These are phyloP conservation scores for Sycophila sp. DNA, from an alignment of 1,140 invertebrate genomes.

Conservation along the genomic window DNA sequence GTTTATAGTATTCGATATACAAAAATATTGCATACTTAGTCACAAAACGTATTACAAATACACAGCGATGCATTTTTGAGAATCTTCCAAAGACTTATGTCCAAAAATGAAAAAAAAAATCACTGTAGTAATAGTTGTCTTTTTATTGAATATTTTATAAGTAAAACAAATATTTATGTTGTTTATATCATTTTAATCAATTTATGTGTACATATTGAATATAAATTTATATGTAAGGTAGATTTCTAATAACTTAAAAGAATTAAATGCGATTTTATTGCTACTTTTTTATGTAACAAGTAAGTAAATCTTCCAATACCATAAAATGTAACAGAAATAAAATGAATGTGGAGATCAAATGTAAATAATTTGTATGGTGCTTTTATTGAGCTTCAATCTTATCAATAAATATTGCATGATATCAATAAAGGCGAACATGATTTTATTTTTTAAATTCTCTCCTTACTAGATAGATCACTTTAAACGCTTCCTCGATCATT, in stretches of 20 bases:
- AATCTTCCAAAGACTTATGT: conserved; percentile 25
- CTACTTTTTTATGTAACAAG: conserved; percentile 3
- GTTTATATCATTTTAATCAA: conserved; percentile 11
- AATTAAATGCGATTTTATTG: not conserved
- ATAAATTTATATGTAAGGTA: conserved; percentile 14
- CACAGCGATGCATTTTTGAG: conserved; percentile 3
- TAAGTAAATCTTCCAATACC: not conserved
- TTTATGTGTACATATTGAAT: conserved; percentile 25
- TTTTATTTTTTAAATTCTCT: conserved; percentile 3
- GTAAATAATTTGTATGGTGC: conserved; percentile 24
- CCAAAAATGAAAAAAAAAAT: conserved; percentile 17
- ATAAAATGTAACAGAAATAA: not conserved
- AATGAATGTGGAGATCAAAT: too few species aligned
- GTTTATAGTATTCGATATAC: conserved; percentile 6
- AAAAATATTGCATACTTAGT: conserved; percentile 24
- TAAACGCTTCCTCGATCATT: not conserved
- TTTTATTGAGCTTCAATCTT: conserved; percentile 34
- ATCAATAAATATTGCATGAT: conserved; percentile 35
- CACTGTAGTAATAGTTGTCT: not conserved
- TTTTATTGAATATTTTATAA: conserved; percentile 7
- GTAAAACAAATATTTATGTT: conserved; percentile 17
- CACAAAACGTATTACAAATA: not conserved
- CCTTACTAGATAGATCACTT: conserved; percentile 13
- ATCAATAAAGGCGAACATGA: conserved; percentile 16
- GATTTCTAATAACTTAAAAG: conserved; percentile 5